Base-by-base conservation (phyloP, 2,797 vertebrate genomes). In the Paratrypauchen microcephalus region DNA sequence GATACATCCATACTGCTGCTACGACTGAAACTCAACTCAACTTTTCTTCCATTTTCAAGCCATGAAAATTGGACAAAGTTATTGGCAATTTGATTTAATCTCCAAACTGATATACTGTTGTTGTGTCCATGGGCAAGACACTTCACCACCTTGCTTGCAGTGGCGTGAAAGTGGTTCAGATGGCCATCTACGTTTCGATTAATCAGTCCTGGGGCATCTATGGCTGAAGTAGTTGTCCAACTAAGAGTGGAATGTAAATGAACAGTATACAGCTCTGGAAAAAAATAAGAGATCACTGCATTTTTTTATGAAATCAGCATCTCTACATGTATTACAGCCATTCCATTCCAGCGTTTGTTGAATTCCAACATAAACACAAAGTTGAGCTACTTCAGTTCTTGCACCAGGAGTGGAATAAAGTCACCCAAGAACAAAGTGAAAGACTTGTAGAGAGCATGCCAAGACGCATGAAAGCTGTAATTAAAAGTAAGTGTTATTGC, bases 1-100 rank as follows among this genome's bases (percentile, higher is more conserved):
- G 24, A 64, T 74, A 70, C 62, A 65, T 39, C 5, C 59, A 56
- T 32, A 56, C 58, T 41, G 18, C 54, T 41, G 74, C 65, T 58
- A 9, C 1, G 5, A 63, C 2, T 19, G n/a, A n/a, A 50, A n/a
- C 39, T 39, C 36, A 39, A 12, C 36, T 41, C 32, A 36, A 45
- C 41, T 45, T 45, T 45, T 15, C 41, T 45, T 45, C 12, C 39
- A 41, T 41, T 12, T 41, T 23, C 7, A 54, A 54, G 23, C 52
- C 52, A 11, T 23, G 21, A 23, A 21, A 54, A n/a, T 23, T 8
- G 19, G 21, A 52, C 2, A 5, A 54, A 23, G 21, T 23, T 4
- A 12, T 3, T 23, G 52, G 52, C 9, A 23, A 13, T 55, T 55
- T 55, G 21, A 11, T 52, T n/a, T 19, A 52, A 52, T 6, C 21